A percentile compares a stretch with the other conserved stretches of the same genome.
Conservation (phyloP, 2,113 vertebrate species). For the Marcusenius ussheri region DNA sequence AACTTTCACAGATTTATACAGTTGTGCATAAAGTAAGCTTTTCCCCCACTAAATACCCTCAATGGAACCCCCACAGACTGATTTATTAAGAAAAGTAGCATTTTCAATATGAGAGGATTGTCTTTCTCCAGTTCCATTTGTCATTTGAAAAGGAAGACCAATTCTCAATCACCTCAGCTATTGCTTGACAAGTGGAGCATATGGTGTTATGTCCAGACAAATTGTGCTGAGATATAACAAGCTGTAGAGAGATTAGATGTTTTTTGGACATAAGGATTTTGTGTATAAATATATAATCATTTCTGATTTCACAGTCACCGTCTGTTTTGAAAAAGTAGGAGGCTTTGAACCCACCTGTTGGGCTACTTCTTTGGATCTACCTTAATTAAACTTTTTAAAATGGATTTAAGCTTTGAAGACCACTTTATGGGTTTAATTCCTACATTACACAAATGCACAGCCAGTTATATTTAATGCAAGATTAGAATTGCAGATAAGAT, state of each 20-base stretch:
- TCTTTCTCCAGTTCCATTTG: neutral
- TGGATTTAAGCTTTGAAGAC: constrained; percentile 39
- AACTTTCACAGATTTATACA: neutral
- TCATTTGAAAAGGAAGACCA: neutral
- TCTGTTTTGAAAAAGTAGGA: constrained; percentile 5
- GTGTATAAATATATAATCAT: constrained; percentile 30
- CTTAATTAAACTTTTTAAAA: constrained; percentile 57
- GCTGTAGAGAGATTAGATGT: constrained; percentile 25
- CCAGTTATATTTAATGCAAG: neutral
- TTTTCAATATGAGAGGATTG: neutral
- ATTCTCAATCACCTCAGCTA: constrained; percentile 23
- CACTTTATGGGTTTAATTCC: constrained; percentile 39
- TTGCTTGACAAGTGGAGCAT: constrained; percentile 19
- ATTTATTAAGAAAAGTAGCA: neutral
- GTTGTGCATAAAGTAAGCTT: neutral
- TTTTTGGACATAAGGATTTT: constrained; percentile 24
- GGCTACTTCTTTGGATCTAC: constrained; percentile 36
- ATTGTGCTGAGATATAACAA: constrained; percentile 11
- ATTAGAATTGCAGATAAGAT: neutral
- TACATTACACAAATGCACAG: constrained; percentile 3
- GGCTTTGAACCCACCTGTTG: constrained; percentile 52
- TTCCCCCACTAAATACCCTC: neutral
- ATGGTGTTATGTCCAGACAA: constrained; percentile 14
- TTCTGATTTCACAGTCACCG: constrained; percentile 6
- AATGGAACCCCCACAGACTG: neutral